A percentile compares a stretch with the other conserved stretches of the same genome.
Conservation (phyloP, 2,888 invertebrate species). For the Clostera curtula region DNA sequence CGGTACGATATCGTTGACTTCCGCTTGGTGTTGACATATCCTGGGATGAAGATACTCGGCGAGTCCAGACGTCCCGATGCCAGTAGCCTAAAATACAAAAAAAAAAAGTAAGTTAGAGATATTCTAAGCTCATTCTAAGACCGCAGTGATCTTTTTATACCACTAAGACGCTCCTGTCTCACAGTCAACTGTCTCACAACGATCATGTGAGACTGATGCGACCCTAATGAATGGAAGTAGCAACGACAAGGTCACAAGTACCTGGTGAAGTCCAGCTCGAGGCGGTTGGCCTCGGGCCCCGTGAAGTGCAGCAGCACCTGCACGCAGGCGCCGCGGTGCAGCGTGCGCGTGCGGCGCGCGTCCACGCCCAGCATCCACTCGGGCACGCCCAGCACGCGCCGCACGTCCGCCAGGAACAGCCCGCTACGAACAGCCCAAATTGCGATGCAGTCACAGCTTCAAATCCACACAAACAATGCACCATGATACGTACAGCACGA, state of each 20-base stretch:
- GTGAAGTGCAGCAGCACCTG: slow-evolving; percentile 91
- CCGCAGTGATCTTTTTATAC: too few species aligned
- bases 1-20: slow-evolving; percentile 83
- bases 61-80: slow-evolving; percentile 82
- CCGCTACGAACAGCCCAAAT: slow-evolving; percentile 69
- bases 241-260: too few species aligned
- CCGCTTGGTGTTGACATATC: slow-evolving; percentile 81
- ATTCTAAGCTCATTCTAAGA: too few species aligned
- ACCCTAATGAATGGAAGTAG: too few species aligned
- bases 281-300: slow-evolving; percentile 84
- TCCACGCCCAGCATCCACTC: slow-evolving; percentile 94
- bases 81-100: slow-evolving; percentile 66
- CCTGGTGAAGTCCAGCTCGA: slow-evolving; percentile 87
- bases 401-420: slow-evolving; percentile 87
- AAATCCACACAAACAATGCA: not conserved
- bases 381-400: slow-evolving; percentile 88
- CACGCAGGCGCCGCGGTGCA: slow-evolving; percentile 87
- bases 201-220: too few species aligned
- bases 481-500: slow-evolving; percentile 79
- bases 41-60: slow-evolving; percentile 86
- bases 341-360: slow-evolving; percentile 82
- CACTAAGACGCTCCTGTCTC: too few species aligned
- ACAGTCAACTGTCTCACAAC: too few species aligned
- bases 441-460: slow-evolving; percentile 5
- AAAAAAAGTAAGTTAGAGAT: too few species aligned